These are phyloP conservation scores for Drosophila parvula DNA, from an alignment of 1,140 invertebrate genomes.

Conservation along the genomic window DNA sequence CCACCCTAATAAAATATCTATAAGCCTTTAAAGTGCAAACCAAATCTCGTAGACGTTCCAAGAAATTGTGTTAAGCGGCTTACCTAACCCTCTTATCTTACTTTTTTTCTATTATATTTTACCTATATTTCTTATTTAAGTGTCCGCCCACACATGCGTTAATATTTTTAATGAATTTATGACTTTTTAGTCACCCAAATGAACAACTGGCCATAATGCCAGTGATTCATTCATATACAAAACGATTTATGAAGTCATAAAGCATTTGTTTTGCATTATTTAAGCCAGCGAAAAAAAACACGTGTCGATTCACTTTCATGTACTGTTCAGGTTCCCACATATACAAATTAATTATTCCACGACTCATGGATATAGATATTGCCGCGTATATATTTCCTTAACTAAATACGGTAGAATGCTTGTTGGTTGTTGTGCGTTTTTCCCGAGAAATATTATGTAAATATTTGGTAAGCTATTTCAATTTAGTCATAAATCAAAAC, in stretches of 20 bases:
- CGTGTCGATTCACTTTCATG: conserved; percentile 60
- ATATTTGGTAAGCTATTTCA: conserved; percentile 39
- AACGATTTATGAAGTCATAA: conserved; percentile 31
- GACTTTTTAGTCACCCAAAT: conserved; percentile 28
- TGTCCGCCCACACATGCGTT: conserved; percentile 14
- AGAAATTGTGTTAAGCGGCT: conserved; percentile 18
- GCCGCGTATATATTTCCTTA: conserved; percentile 9
- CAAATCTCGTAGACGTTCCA: background rate
- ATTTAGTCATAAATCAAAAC: conserved; percentile 60
- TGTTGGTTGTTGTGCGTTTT: conserved; percentile 11
- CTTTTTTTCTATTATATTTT: conserved; percentile 4
- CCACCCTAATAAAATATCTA: background rate
- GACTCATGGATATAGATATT: conserved; percentile 24
- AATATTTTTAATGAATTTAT: conserved; percentile 24
- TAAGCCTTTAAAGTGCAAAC: background rate
- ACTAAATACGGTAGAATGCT: conserved; percentile 28
- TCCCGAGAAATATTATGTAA: conserved; percentile 57
- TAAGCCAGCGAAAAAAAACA: conserved; percentile 29
- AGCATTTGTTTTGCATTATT: conserved; percentile 47
- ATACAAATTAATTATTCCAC: conserved; percentile 46
- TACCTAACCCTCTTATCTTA: conserved; percentile 9
- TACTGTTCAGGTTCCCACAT: conserved; percentile 53
- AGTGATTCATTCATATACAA: conserved; percentile 26
- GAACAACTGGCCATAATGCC: conserved; percentile 19
- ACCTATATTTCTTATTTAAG: conserved; percentile 1